Evolutionary conservation across 2,797 vertebrate genomes (phyloP).

Genomic region (Gouania willdenowi): DNA sequence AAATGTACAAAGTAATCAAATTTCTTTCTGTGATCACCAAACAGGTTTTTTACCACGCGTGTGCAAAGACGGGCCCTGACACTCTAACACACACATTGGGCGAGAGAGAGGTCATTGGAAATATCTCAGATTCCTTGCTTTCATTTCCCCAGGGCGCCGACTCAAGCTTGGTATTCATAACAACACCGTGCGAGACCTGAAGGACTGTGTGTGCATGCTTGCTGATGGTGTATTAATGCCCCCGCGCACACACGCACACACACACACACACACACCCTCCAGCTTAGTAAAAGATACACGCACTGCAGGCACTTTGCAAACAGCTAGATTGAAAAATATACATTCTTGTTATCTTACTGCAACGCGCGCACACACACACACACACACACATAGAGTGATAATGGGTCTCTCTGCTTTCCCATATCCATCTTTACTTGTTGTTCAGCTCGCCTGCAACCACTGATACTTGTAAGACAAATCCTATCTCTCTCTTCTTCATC

Average conservation of each 20-base stretch:
- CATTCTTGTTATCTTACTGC: conserved; percentile 26
- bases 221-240: conserved; percentile 37
- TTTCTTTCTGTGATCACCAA: conserved; percentile 45
- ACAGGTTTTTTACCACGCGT: conserved; percentile 22
- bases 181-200: conserved; percentile 54
- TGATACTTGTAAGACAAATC: conserved; percentile 58
- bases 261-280: conserved; percentile 14
- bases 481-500: conserved; percentile 25
- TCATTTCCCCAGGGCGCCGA: conserved; percentile 56
- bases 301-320: conserved; percentile 42
- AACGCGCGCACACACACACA: conserved; percentile 10
- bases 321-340: conserved; percentile 44
- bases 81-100: conserved; percentile 15
- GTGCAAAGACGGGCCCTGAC: not conserved
- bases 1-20: conserved; percentile 38
- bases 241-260: conserved; percentile 13
- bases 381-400: conserved; percentile 31
- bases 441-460: conserved; percentile 37
- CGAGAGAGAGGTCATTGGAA: conserved; percentile 68
- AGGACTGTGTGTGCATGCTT: conserved; percentile 6
- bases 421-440: conserved; percentile 46
- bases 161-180: conserved; percentile 69
- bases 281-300: conserved; percentile 42
- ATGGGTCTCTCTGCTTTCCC: conserved; percentile 44
- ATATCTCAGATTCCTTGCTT: conserved; percentile 58